phyloP scores from a whole-genome alignment of 2,888 invertebrate species.

The Callyntrura sp. region DNA sequence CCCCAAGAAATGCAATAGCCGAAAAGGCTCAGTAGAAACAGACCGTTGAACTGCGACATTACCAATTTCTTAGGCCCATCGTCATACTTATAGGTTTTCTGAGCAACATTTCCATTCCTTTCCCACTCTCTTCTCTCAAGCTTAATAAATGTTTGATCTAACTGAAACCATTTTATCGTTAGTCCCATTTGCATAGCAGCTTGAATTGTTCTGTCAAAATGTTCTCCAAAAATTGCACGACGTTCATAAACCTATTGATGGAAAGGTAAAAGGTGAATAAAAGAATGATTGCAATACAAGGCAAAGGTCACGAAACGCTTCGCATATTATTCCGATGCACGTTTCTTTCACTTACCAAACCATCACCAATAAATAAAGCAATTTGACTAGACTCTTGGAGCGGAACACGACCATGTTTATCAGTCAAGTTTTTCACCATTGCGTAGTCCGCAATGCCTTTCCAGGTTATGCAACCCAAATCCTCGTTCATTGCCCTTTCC shows the following conservation, averaged over 20 bases:
- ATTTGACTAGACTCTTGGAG: constrained; percentile 18
- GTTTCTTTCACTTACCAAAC: constrained; percentile 38
- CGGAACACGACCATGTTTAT: constrained; percentile 38
- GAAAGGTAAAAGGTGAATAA: neutral
- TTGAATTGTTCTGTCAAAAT: constrained; percentile 34
- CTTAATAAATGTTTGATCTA: constrained; percentile 15
- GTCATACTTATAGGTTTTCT: neutral
- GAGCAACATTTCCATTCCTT: neutral
- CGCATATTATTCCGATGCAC: too few relatives aligned
- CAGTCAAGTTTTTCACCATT: constrained; percentile 35
- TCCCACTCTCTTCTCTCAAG: constrained; percentile 16
- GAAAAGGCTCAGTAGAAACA: neutral
- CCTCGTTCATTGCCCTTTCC: neutral
- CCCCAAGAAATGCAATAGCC: too few relatives aligned
- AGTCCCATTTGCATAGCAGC: constrained; percentile 32
- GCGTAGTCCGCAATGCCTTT: constrained; percentile 54
- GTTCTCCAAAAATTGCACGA: constrained; percentile 36
- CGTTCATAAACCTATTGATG: constrained; percentile 24
- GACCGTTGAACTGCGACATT: constrained; percentile 18
- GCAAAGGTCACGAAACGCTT: neutral
- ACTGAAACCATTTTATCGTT: constrained; percentile 20
- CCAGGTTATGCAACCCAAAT: constrained; percentile 51
- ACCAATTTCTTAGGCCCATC: constrained; percentile 5
- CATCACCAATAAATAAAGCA: constrained; percentile 36
- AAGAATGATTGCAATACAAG: neutral